Evolutionary conservation across 2,888 invertebrate genomes (phyloP).

Genomic region (Drosophila yooni): DNA sequence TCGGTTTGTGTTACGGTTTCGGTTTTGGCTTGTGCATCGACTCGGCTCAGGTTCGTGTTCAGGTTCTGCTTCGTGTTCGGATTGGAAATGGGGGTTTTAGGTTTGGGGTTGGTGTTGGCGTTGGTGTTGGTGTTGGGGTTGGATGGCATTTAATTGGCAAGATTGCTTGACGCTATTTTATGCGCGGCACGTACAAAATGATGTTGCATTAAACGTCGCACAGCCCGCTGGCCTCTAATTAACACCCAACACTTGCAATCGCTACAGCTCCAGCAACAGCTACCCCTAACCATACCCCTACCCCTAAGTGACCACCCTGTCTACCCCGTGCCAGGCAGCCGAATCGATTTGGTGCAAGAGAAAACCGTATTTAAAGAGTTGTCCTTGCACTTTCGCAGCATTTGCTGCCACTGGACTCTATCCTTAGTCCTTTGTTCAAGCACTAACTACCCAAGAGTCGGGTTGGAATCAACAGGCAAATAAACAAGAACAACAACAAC

Average conservation of each 20-base stretch:
- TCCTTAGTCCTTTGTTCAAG: not conserved
- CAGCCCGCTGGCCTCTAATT: conserved; percentile 62
- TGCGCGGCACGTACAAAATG: conserved; percentile 70
- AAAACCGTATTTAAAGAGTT: not conserved
- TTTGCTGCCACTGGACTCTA: not conserved
- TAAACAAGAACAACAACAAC: not conserved
- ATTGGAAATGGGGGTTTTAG: not conserved
- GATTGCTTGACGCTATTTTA: conserved; percentile 62
- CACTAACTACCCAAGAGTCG: not conserved
- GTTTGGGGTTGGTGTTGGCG: not conserved
- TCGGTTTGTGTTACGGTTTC: not conserved
- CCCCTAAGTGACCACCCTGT: not conserved
- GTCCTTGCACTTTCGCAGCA: not conserved
- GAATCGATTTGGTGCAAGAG: not conserved
- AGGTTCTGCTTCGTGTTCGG: not conserved
- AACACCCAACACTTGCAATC: conserved; percentile 53
- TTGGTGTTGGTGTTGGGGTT: not conserved
- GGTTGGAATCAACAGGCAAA: not conserved
- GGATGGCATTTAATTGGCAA: conserved; percentile 63
- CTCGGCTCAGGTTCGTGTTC: not conserved
- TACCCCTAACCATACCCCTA: not conserved
- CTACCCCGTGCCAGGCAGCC: not conserved
- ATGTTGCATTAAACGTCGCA: conserved; percentile 71
- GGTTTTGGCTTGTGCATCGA: not conserved
- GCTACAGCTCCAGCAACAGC: not conserved